phyloP scores from a whole-genome alignment of 2,888 invertebrate species.

The Tetrapedia diversipes region DNA sequence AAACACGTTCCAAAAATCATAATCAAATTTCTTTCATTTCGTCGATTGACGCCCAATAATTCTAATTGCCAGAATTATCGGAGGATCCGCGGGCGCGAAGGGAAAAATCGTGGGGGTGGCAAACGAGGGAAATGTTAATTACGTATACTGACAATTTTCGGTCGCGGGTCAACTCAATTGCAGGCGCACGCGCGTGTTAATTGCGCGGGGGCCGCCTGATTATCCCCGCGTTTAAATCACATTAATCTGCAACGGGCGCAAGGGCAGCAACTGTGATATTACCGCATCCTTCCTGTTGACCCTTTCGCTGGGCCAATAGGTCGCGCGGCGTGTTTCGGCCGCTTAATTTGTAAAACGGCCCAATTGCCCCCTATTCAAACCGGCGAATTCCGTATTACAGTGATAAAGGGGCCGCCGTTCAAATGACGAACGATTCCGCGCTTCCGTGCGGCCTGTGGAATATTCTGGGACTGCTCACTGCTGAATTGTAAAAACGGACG shows the following conservation, averaged over 20 bases:
- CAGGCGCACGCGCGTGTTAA: slow-evolving; percentile 52
- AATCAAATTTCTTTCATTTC: too few species aligned
- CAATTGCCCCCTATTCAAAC: slow-evolving; percentile 42
- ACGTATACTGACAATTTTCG: slow-evolving; percentile 35
- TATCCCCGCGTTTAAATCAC: slow-evolving; percentile 64
- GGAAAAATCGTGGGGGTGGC: too few species aligned
- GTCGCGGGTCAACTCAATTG: slow-evolving; percentile 50
- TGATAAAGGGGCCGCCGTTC: slow-evolving; percentile 18
- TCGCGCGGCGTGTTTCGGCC: slow-evolving; percentile 38
- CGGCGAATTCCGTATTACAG: slow-evolving; percentile 21
- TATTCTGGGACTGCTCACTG: not conserved
- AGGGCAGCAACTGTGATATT: slow-evolving; percentile 55
- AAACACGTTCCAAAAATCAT: too few species aligned
- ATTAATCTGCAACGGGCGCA: slow-evolving; percentile 60
- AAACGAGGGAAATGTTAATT: not conserved
- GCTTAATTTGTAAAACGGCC: slow-evolving; percentile 45
- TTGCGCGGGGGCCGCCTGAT: slow-evolving; percentile 63
- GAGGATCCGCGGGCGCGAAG: too few species aligned
- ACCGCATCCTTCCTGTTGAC: slow-evolving; percentile 55
- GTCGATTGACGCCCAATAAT: too few species aligned
- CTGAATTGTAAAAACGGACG: not conserved
- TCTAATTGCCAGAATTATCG: too few species aligned
- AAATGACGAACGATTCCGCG: slow-evolving; percentile 8
- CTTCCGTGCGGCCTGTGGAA: slow-evolving; percentile 3
- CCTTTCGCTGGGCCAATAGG: slow-evolving; percentile 46